phyloP scores from a whole-genome alignment of 2,888 invertebrate species.

The Zaprionus obscuricornis region DNA sequence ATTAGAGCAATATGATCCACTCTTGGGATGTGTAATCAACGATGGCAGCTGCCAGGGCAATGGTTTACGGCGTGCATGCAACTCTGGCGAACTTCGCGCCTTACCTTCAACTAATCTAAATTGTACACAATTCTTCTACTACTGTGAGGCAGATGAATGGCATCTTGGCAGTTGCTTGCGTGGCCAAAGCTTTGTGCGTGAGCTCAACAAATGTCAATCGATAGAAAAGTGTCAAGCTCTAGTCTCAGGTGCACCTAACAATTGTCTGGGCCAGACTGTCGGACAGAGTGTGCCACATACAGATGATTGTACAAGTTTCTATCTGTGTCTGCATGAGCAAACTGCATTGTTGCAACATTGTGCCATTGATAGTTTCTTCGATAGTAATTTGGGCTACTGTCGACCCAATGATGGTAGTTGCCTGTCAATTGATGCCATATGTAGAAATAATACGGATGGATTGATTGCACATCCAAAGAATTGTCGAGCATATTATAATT shows the following conservation, averaged over 20 bases:
- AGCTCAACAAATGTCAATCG: constrained; percentile 47
- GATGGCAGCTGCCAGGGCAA: constrained; percentile 68
- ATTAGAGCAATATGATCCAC: constrained; percentile 50
- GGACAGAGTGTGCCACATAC: constrained; percentile 63
- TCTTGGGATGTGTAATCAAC: constrained; percentile 47
- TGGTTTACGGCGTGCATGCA: constrained; percentile 69
- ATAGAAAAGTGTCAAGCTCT: constrained; percentile 45
- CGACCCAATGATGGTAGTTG: constrained; percentile 75
- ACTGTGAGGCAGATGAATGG: constrained; percentile 72
- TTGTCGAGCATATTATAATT: constrained; percentile 75
- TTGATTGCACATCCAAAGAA: constrained; percentile 59
- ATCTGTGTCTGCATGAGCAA: constrained; percentile 61
- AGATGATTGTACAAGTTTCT: constrained; percentile 69
- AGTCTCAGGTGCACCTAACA: neutral
- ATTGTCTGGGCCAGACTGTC: constrained; percentile 55
- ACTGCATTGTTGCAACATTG: constrained; percentile 57
- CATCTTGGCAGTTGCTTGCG: constrained; percentile 64
- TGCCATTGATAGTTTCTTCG: constrained; percentile 66
- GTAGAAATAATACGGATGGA: constrained; percentile 48
- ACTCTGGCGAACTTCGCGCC: constrained; percentile 43
- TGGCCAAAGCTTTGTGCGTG: constrained; percentile 59
- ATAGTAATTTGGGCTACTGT: constrained; percentile 60
- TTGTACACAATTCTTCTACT: constrained; percentile 72
- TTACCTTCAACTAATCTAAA: constrained; percentile 37
- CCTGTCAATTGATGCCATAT: constrained; percentile 35